Percentiles rank a stretch among this genome's conserved stretches.
phyloP scores from a whole-genome alignment of 2,888 invertebrate species.

The Chymomyza caudatula region DNA sequence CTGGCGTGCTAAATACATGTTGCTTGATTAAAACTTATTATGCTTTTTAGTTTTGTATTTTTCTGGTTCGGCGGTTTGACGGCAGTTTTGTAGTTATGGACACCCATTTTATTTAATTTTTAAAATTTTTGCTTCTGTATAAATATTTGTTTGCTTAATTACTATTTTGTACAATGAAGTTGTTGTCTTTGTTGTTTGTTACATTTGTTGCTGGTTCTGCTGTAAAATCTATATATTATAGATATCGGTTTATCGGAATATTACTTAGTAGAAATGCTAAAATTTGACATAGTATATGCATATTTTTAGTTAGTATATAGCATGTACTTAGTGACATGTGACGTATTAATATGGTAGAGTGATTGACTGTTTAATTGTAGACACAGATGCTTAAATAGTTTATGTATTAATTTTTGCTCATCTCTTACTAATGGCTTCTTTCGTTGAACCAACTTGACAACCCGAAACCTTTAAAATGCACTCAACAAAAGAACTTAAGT shows the following conservation, averaged over 20 bases:
- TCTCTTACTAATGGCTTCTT: neutral
- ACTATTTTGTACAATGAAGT: conserved; percentile 72
- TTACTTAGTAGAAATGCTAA: conserved; percentile 55
- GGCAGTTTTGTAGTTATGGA: conserved; percentile 33
- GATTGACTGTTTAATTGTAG: conserved; percentile 43
- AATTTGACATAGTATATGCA: conserved; percentile 51
- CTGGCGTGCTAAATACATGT: conserved; percentile 12
- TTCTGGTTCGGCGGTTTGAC: neutral
- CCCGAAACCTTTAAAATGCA: conserved; percentile 50
- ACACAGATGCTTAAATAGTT: conserved; percentile 46
- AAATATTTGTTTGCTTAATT: conserved; percentile 56
- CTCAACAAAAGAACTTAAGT: too few relatives aligned
- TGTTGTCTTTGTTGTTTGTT: conserved; percentile 66
- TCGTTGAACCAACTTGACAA: conserved; percentile 50
- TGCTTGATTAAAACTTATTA: conserved; percentile 25
- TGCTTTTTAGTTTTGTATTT: conserved; percentile 17
- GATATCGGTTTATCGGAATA: neutral
- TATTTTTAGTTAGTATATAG: conserved; percentile 3
- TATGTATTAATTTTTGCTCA: conserved; percentile 1
- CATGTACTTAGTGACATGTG: conserved; percentile 28
- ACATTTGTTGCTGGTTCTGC: conserved; percentile 43
- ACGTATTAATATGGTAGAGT: conserved; percentile 41
- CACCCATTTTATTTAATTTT: conserved; percentile 20
- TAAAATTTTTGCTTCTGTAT: conserved; percentile 23
- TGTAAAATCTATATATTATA: conserved; percentile 32